These are phyloP conservation scores for Masticophis lateralis DNA, from an alignment of 2,797 vertebrate species.

Conservation along the genomic window DNA sequence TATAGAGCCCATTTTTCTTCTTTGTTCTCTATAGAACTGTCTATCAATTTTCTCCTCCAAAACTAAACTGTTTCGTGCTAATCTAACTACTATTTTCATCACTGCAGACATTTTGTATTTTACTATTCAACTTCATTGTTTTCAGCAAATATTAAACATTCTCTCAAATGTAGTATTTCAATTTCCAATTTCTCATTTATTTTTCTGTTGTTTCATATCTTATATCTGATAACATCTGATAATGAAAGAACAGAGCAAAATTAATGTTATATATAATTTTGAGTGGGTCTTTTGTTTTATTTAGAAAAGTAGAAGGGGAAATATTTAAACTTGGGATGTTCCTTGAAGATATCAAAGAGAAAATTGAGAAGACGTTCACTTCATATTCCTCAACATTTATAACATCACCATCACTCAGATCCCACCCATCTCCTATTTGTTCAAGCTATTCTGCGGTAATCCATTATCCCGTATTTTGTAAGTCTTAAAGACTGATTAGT, in stretches of 20 bases:
- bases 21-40: not conserved
- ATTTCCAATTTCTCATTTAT: not conserved
- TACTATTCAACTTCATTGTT: not conserved
- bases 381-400: constrained; percentile 37
- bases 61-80: not conserved
- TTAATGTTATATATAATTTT: constrained; percentile 22
- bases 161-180: not conserved
- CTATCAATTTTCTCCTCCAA: not conserved
- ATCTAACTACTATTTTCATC: not conserved
- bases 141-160: not conserved
- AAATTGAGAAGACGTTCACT: constrained; percentile 71
- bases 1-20: not conserved
- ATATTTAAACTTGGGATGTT: constrained; percentile 85
- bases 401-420: constrained; percentile 55
- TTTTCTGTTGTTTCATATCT: not conserved
- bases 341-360: constrained; percentile 83
- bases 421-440: constrained; percentile 41
- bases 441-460: constrained; percentile 75
- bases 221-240: not conserved
- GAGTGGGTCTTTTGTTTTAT: constrained; percentile 20
- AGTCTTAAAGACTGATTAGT: not conserved
- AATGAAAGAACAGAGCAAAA: not conserved
- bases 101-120: not conserved
- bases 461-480: not conserved
- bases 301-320: constrained; percentile 84